phyloP scores from a whole-genome alignment of 2,888 invertebrate genomes.

The Dicyrtomina minuta region DNA sequence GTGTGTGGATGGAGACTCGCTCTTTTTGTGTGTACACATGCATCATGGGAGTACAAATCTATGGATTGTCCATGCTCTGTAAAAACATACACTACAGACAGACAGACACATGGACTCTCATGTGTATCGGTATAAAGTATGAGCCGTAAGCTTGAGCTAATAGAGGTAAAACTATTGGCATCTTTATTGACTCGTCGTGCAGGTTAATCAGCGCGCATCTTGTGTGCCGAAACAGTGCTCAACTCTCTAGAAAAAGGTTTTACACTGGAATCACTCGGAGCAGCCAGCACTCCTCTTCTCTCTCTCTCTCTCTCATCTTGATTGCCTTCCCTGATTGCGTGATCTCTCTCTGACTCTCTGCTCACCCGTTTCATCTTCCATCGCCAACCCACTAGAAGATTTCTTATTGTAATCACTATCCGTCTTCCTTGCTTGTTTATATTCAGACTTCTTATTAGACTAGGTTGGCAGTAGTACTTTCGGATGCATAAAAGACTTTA shows the following conservation, averaged over 20 bases:
- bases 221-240: slow-evolving; percentile 38
- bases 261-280: slow-evolving; percentile 31
- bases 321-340: slow-evolving; percentile 37
- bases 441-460: background rate
- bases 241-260: slow-evolving; percentile 36
- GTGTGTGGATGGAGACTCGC: background rate
- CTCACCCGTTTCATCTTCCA: slow-evolving; percentile 34
- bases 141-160: slow-evolving; percentile 12
- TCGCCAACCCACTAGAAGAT: slow-evolving; percentile 33
- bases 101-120: too few relatives aligned
- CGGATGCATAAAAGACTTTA: background rate
- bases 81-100: too few relatives aligned
- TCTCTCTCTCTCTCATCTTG: slow-evolving; percentile 29
- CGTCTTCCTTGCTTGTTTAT: background rate
- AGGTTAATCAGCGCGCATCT: slow-evolving; percentile 50
- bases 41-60: slow-evolving; percentile 5
- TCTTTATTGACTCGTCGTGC: slow-evolving; percentile 53
- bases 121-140: too few relatives aligned
- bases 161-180: slow-evolving; percentile 46
- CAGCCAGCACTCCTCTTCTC: slow-evolving; percentile 21
- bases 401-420: slow-evolving; percentile 29
- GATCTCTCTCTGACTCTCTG: too few relatives aligned
- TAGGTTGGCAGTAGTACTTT: background rate
- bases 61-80: slow-evolving; percentile 2
- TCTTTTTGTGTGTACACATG: background rate